Percentiles rank a stretch among this genome's conserved stretches.
These are phyloP conservation scores for Microchrysa polita DNA, from an alignment of 2,888 invertebrate species.

Conservation along the genomic window DNA sequence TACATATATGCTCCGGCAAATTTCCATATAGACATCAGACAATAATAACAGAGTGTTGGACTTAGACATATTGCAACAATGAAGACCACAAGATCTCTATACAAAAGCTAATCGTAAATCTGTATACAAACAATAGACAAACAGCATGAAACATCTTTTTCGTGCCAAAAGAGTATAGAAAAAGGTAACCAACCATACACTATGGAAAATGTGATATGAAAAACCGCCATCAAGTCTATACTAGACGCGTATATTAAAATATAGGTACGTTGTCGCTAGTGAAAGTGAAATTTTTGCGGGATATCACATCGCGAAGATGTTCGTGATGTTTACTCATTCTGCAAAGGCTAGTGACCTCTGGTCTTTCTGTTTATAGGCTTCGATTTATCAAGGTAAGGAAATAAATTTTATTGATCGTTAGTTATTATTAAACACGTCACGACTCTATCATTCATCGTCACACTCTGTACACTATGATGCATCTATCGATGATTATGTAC, in stretches of 20 bases:
- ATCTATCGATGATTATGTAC: too few species aligned
- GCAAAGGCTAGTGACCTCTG: slow-evolving; percentile 10
- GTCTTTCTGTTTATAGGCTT: too few species aligned
- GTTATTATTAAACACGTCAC: neutral
- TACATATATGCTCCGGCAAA: neutral
- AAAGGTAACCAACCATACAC: neutral
- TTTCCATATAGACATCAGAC: neutral
- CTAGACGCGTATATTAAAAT: too few species aligned
- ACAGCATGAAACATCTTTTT: neutral
- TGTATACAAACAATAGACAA: slow-evolving; percentile 6
- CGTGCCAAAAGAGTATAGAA: too few species aligned
- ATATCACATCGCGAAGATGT: slow-evolving; percentile 16
- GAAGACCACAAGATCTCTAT: neutral
- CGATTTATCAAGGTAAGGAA: slow-evolving; percentile 17
- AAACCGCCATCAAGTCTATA: neutral
- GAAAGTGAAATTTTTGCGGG: slow-evolving; percentile 29
- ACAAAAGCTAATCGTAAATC: neutral
- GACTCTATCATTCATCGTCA: neutral
- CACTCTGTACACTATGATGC: too few species aligned
- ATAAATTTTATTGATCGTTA: neutral
- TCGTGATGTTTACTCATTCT: slow-evolving; percentile 24
- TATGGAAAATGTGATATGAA: neutral
- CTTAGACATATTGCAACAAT: neutral
- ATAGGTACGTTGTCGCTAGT: neutral
- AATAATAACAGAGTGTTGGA: neutral